Evolutionary conservation across 2,797 vertebrate species (phyloP).

Genomic region (Hippopotamyrus pictus): DNA sequence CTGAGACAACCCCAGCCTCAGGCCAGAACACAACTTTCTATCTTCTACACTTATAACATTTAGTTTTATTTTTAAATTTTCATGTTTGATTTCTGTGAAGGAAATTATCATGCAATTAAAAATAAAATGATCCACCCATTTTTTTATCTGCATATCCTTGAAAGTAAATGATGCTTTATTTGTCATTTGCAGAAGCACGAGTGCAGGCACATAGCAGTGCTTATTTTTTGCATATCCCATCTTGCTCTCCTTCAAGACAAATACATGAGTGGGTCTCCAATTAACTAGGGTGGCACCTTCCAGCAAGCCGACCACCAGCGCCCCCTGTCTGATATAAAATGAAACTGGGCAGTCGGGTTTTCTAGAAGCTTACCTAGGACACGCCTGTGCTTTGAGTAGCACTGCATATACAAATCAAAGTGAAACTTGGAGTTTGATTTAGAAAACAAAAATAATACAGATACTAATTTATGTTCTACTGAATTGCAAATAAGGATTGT

Average conservation of each 20-base stretch:
- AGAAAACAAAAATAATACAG: background rate
- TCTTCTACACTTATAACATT: background rate
- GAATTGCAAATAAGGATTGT: background rate
- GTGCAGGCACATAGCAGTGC: background rate
- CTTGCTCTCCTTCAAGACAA: background rate
- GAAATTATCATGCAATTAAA: background rate
- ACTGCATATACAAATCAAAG: background rate
- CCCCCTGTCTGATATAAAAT: background rate
- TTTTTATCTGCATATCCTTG: background rate
- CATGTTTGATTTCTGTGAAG: background rate
- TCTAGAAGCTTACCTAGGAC: background rate
- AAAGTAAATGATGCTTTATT: background rate
- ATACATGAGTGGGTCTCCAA: background rate
- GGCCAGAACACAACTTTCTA: background rate
- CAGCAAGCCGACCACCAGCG: background rate
- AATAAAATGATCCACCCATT: background rate
- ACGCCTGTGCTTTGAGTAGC: background rate
- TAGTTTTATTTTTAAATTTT: background rate
- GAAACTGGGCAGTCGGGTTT: background rate
- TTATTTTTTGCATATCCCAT: background rate
- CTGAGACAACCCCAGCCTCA: background rate
- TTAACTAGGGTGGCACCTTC: background rate
- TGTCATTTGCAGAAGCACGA: background rate
- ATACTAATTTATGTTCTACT: background rate
- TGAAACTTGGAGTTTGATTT: background rate